Base-by-base conservation (phyloP, 2,888 invertebrate genomes). In the Monochamus alternatus region DNA sequence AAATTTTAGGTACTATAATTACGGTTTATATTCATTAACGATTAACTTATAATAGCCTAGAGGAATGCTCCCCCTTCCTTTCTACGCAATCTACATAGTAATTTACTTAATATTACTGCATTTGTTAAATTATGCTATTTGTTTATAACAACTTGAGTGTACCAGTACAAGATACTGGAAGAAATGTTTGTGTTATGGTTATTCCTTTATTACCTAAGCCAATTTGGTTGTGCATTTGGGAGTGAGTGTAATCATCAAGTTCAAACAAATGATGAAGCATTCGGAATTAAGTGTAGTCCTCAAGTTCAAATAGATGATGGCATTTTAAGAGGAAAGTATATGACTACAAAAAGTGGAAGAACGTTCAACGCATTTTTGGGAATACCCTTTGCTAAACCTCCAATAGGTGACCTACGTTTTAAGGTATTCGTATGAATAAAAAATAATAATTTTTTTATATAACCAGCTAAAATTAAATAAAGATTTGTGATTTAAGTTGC, bases 321-420 rank as follows among this genome's bases (percentile, higher is more conserved):
- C 1, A 82, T 76, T 58, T 77, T 91, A 9, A 84, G 80, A 75
- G 91, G 91, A 0, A 86, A 84, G 32, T 85, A 84, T 80, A 78
- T 87, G 73, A 84, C 80, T 67, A 89, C 89, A 3, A 86, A 86
- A 62, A 87, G 84, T 76, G 90, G 89, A 64, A 85, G 87, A 47
- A 84, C 87, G 77, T 90, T 90, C 79, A 88, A 86, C 69, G 89
- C 89, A 43, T 91, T 90, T 81, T 81, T 89, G 65, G 89, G 89
- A 14, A 89, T 91, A 69, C 89, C 89, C 1, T 89, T 83, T 70
- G 89, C 89, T 0, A 82, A 87, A 79, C 88, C 89, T 32, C 89
- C 89, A 9, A 47, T 89, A 32, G 87, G 86, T 8, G 79, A 85
- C 9, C 78, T 89, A 7, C 84, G 89, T 79, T 89, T 89, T 84